Evolutionary conservation across 2,797 vertebrate genomes (phyloP).

Genomic region (Saxicola maurus): DNA sequence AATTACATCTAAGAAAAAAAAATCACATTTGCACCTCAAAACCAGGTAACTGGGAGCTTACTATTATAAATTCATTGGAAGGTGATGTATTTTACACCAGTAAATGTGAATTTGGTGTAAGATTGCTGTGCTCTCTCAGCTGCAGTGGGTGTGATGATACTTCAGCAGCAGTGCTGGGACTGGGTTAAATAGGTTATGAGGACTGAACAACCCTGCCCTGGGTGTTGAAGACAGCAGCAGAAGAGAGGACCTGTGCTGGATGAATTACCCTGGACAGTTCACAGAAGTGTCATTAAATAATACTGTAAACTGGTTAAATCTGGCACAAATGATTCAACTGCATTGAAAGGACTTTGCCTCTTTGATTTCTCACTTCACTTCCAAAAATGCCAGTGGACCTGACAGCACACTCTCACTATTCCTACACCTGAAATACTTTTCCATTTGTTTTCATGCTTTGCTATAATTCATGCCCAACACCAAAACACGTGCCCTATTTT

Average conservation of each 20-base stretch:
- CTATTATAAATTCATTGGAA: background rate
- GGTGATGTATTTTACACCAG: background rate
- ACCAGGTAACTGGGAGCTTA: constrained; percentile 5
- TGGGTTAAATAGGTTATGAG: background rate
- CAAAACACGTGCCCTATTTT: background rate
- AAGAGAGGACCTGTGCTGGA: background rate
- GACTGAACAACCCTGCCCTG: background rate
- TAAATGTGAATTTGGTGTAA: background rate
- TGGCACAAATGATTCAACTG: background rate
- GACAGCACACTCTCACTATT: background rate
- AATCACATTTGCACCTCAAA: constrained; percentile 38
- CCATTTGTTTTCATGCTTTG: background rate
- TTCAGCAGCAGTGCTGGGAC: background rate
- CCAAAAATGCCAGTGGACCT: background rate
- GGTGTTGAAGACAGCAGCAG: background rate
- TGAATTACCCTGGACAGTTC: background rate
- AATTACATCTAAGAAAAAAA: constrained; percentile 19
- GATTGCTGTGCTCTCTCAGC: background rate
- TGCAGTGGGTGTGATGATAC: background rate
- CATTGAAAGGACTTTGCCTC: background rate
- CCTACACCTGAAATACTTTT: background rate
- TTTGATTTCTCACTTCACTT: background rate
- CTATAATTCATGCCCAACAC: background rate
- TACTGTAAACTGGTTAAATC: background rate
- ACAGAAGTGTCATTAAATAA: background rate